phyloP scores from a whole-genome alignment of 2,888 invertebrate species.

The Clitarchus hookeri region DNA sequence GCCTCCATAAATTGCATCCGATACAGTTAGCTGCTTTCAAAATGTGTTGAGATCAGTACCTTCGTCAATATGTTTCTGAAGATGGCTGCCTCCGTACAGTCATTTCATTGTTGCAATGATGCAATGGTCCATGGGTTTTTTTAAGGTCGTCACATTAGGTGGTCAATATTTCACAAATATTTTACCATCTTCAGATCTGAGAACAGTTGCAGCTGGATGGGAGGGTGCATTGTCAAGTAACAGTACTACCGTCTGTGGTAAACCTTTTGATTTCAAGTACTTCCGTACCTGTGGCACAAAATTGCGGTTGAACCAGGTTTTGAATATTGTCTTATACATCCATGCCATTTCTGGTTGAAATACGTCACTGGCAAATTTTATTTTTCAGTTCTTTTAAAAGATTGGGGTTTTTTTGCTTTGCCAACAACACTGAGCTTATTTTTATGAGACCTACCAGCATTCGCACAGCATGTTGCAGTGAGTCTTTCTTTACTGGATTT shows the following conservation, averaged over 20 bases:
- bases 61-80: constrained; percentile 15
- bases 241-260: neutral
- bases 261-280: neutral
- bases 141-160: neutral
- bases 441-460: neutral
- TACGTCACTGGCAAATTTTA: neutral
- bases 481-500: neutral
- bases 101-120: neutral
- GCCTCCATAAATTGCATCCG: constrained; percentile 9
- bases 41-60: neutral
- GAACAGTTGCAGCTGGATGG: neutral
- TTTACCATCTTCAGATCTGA: neutral
- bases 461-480: neutral
- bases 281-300: neutral
- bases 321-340: neutral
- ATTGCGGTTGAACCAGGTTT: neutral
- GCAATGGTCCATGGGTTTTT: neutral
- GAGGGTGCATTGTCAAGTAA: neutral
- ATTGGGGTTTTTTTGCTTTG: neutral
- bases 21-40: neutral
- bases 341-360: neutral
- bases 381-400: neutral
- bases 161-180: neutral
- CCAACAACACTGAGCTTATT: neutral
- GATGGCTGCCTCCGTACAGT: neutral